phyloP scores from a whole-genome alignment of 2,888 invertebrate species.

The Rhagium mordax region DNA sequence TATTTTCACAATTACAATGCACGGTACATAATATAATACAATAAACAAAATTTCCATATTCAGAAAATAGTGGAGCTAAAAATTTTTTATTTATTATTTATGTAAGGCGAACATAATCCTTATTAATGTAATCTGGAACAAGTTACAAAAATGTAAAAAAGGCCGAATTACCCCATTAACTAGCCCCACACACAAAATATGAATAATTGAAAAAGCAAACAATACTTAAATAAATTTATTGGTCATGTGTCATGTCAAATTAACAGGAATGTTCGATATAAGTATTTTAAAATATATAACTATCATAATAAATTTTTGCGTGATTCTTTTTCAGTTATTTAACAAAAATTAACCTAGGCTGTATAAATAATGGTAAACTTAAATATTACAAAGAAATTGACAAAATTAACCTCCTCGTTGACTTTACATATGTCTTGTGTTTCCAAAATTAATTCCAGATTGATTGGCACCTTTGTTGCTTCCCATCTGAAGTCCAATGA shows the following conservation, averaged over 20 bases:
- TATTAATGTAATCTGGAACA: too few species aligned
- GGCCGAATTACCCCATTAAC: too few species aligned
- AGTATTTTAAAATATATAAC: slow-evolving; percentile 16
- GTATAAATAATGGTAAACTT: slow-evolving; percentile 32
- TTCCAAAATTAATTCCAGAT: slow-evolving; percentile 97
- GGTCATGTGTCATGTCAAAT: slow-evolving; percentile 36
- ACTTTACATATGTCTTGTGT: slow-evolving; percentile 95
- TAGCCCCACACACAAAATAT: neutral
- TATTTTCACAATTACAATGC: too few species aligned
- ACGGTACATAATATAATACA: too few species aligned
- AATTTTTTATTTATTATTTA: too few species aligned
- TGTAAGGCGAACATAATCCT: too few species aligned
- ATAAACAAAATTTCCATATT: too few species aligned
- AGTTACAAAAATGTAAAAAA: too few species aligned
- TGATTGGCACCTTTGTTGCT: slow-evolving; percentile 98
- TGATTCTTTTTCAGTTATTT: slow-evolving; percentile 6
- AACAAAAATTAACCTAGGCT: slow-evolving; percentile 28
- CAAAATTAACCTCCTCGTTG: neutral
- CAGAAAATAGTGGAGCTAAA: too few species aligned
- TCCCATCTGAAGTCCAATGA: slow-evolving; percentile 96
- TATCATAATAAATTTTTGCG: slow-evolving; percentile 2
- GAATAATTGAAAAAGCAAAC: neutral
- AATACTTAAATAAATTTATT: slow-evolving; percentile 41
- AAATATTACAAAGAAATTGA: slow-evolving; percentile 7
- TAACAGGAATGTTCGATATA: slow-evolving; percentile 45